Conservation (phyloP, 2,888 invertebrate genomes). For the Lasioglossum malachurum region DNA sequence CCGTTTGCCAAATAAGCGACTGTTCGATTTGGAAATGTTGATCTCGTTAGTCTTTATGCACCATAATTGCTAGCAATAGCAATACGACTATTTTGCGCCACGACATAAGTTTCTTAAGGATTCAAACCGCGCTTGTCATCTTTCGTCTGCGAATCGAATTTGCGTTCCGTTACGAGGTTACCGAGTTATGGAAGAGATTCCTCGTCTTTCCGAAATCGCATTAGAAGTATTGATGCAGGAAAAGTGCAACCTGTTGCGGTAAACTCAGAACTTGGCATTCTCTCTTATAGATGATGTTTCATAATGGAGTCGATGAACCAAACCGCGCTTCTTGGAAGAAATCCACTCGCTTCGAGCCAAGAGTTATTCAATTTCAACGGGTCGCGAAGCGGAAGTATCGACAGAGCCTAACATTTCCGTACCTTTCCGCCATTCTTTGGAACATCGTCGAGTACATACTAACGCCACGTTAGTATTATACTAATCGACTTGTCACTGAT, state of each 20-base stretch:
- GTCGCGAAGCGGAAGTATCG: conserved; percentile 34
- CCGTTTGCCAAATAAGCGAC: background rate
- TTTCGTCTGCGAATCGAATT: conserved; percentile 11
- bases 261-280: conserved; percentile 37
- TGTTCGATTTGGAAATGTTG: background rate
- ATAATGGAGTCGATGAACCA: conserved; percentile 59
- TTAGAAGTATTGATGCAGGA: conserved; percentile 8
- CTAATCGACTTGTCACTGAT: too few relatives aligned
- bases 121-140: background rate
- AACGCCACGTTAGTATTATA: background rate
- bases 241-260: conserved; percentile 54
- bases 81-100: background rate
- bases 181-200: background rate
- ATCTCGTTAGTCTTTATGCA: background rate
- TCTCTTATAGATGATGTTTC: conserved; percentile 48
- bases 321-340: conserved; percentile 31
- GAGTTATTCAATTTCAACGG: conserved; percentile 58
- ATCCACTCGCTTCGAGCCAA: conserved; percentile 39
- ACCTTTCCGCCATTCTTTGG: background rate
- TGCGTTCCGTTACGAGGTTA: background rate
- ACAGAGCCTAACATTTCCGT: conserved; percentile 10
- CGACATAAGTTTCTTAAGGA: background rate
- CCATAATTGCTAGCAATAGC: background rate
- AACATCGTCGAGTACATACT: background rate
- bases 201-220: conserved; percentile 5